Evolutionary conservation across 2,888 invertebrate species (phyloP), one percentile per base, ranked within the genome.

Genomic region (Antheraea assamensis): DNA sequence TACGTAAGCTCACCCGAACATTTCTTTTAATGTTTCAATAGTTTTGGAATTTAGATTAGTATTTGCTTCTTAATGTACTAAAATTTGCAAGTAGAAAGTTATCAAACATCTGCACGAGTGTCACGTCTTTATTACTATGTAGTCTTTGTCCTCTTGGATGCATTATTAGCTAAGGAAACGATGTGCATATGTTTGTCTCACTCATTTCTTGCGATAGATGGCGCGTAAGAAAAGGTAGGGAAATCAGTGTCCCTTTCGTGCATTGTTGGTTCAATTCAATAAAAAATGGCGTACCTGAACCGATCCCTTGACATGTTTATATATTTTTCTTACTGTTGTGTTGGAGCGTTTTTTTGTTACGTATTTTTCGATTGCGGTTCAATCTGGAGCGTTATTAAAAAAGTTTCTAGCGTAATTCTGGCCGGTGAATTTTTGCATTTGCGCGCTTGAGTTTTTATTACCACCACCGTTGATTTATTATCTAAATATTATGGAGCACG

Each of bases 71-170:
- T 93, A 93, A 93, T 92, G 91, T 92, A 83, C 87, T n/a, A 35
- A 90, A 88, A 92, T 90, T 92, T 89, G 85, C 87, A 89, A 90
- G 91, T 92, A 92, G 92, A 92, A 92, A 90, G 89, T 92, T 93
- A 94, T 92, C 91, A 92, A 92, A 89, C 92, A 93, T 94, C 92
- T 94, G 92, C 91, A 94, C 88, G 90, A 91, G 87, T 92, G 92
- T 93, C 93, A 94, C 93, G 93, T 94, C 93, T 93, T 90, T 92
- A 93, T 93, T 92, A 91, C 91, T 91, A 90, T 91, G 92, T 94
- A 93, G 91, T 93, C 93, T 93, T 93, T 93, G 94, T 91, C 90
- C 90, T 88, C 87, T 84, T 90, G 92, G 91, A 92, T 92, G 93
- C 92, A 91, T 84, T 42, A 42, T 42, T 83, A 87, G 83, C 77